phyloP scores from a whole-genome alignment of 2,797 vertebrate genomes.

The Fistularia tabacaria region DNA sequence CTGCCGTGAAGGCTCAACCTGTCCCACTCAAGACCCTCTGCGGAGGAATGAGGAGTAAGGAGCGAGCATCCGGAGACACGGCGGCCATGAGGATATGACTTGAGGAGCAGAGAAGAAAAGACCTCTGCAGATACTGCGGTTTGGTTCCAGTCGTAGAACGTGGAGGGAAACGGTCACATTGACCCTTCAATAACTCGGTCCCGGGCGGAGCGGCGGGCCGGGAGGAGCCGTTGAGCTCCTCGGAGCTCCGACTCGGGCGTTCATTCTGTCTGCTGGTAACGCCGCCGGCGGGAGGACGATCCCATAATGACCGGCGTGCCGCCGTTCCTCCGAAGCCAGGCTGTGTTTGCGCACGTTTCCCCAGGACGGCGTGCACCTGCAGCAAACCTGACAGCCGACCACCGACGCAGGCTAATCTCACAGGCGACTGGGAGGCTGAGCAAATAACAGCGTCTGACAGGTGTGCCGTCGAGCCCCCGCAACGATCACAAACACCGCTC shows the following conservation, averaged over 20 bases:
- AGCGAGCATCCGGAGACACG: no score
- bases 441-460: constrained; percentile 69
- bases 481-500: constrained; percentile 51
- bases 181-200: constrained; percentile 72
- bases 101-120: constrained; percentile 34
- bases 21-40: no score
- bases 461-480: constrained; percentile 21
- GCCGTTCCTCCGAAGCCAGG: constrained; percentile 1
- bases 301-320: no score
- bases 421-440: constrained; percentile 48
- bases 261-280: constrained; percentile 37
- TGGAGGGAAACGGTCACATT: constrained; percentile 55
- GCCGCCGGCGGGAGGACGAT: no score
- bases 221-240: constrained; percentile 59
- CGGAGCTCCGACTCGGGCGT: constrained; percentile 51
- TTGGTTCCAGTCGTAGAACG: constrained; percentile 60
- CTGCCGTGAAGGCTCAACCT: background rate
- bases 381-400: constrained; percentile 46
- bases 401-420: constrained; percentile 54
- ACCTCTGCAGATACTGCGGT: constrained; percentile 46
- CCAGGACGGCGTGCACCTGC: constrained; percentile 24
- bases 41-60: no score
- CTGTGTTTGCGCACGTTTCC: constrained; percentile 39
- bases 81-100: constrained; percentile 45
- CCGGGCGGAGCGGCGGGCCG: constrained; percentile 35